Conservation (phyloP, 1,140 invertebrate species). For the Pseudomyrmex gracilis region DNA sequence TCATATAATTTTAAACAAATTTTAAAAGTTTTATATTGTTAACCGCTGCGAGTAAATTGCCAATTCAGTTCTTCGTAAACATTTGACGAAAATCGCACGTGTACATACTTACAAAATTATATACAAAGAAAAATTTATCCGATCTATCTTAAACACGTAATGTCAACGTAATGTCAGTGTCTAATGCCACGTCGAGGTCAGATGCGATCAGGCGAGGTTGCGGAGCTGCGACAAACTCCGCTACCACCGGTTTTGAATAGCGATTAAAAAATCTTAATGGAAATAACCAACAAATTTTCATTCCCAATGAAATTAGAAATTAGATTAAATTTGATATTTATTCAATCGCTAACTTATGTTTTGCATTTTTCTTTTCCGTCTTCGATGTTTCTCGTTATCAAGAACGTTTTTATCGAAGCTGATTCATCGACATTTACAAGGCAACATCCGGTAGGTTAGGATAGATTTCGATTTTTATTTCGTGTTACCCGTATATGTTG, state of each 20-base stretch:
- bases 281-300: slow-evolving; percentile 15
- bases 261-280: neutral
- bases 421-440: neutral
- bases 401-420: neutral
- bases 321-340: slow-evolving; percentile 15
- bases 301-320: slow-evolving; percentile 11
- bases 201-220: neutral
- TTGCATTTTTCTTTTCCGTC: slow-evolving; percentile 7
- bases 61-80: slow-evolving; percentile 21
- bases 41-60: neutral
- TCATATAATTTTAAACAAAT: too few relatives aligned
- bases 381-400: neutral
- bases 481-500: neutral
- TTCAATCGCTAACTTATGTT: neutral
- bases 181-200: neutral
- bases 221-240: neutral
- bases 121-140: neutral
- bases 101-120: slow-evolving; percentile 1
- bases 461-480: slow-evolving; percentile 25
- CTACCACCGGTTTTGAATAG: neutral
- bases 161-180: neutral
- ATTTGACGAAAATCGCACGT: neutral
- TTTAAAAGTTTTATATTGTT: too few relatives aligned
- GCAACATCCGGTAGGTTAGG: neutral
- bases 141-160: neutral